phyloP scores from a whole-genome alignment of 2,797 vertebrate genomes.

The Notolepis coatsorum region DNA sequence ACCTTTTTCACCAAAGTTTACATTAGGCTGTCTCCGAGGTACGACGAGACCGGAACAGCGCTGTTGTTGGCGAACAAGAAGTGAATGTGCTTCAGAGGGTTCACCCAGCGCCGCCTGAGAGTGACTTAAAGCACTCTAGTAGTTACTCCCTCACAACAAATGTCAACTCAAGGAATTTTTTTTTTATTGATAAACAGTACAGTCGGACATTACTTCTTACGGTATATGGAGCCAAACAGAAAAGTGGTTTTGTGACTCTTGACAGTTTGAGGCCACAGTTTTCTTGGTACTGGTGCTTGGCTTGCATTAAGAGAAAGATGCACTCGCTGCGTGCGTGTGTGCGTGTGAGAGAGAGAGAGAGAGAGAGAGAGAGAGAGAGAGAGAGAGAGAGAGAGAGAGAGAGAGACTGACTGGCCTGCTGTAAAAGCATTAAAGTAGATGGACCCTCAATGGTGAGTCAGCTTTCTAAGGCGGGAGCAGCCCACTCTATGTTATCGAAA shows the following conservation, averaged over 20 bases:
- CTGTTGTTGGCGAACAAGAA: slow-evolving; percentile 16
- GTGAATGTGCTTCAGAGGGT: slow-evolving; percentile 10
- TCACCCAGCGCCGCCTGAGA: background rate
- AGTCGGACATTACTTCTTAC: slow-evolving; percentile 22
- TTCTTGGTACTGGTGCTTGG: slow-evolving; percentile 41
- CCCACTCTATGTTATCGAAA: slow-evolving; percentile 15
- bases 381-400: too few relatives aligned
- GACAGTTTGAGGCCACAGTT: slow-evolving; percentile 67
- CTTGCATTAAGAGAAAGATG: slow-evolving; percentile 46
- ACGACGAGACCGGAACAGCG: slow-evolving; percentile 11
- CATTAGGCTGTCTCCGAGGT: slow-evolving; percentile 11
- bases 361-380: too few relatives aligned
- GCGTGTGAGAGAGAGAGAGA: too few relatives aligned
- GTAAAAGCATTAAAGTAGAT: slow-evolving; percentile 35
- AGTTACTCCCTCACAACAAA: slow-evolving; percentile 13
- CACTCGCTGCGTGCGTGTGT: slow-evolving; percentile 25
- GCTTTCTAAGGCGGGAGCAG: slow-evolving; percentile 44
- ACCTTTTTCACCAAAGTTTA: background rate
- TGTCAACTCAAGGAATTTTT: slow-evolving; percentile 28
- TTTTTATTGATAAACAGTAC: slow-evolving; percentile 54
- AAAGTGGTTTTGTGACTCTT: slow-evolving; percentile 28
- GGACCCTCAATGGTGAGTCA: slow-evolving; percentile 55
- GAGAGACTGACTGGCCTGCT: slow-evolving; percentile 44
- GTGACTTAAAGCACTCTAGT: slow-evolving; percentile 10
- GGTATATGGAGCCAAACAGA: slow-evolving; percentile 25